Evolutionary conservation across 2,888 invertebrate species (phyloP).

Genomic region (Spisula subtruncata): DNA sequence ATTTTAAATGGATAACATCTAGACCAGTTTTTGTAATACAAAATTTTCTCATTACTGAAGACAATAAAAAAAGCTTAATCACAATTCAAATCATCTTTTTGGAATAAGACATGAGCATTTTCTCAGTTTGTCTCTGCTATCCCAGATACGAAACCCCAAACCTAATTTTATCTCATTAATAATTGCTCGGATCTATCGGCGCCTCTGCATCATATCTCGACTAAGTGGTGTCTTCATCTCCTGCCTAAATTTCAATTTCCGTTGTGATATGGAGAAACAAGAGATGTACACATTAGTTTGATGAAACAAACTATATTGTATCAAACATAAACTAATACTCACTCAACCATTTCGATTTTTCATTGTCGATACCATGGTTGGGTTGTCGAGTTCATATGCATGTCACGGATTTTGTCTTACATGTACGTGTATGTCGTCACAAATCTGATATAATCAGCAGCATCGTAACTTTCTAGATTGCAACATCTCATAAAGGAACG

Average conservation of each 20-base stretch:
- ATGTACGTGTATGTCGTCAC: too few species aligned
- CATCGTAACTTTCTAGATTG: too few species aligned
- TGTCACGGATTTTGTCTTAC: too few species aligned
- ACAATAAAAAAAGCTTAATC: too few species aligned
- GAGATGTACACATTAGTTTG: not conserved
- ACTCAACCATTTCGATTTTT: not conserved
- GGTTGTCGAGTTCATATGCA: too few species aligned
- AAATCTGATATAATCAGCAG: too few species aligned
- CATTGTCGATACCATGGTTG: too few species aligned
- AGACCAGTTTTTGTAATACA: too few species aligned
- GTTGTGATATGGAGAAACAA: not conserved
- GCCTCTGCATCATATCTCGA: not conserved
- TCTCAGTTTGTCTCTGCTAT: not conserved
- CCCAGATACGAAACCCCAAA: not conserved
- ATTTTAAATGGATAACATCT: too few species aligned
- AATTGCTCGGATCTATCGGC: not conserved
- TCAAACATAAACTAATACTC: not conserved
- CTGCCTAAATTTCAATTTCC: not conserved
- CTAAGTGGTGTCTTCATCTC: constrained; percentile 14
- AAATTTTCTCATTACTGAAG: too few species aligned
- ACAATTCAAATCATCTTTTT: too few species aligned
- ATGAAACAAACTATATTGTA: not conserved
- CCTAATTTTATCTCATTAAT: not conserved
- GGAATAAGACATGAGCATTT: not conserved
- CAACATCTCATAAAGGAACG: too few species aligned